Evolutionary conservation across 2,797 vertebrate species (phyloP).

Genomic region (Intellagama lesueurii): DNA sequence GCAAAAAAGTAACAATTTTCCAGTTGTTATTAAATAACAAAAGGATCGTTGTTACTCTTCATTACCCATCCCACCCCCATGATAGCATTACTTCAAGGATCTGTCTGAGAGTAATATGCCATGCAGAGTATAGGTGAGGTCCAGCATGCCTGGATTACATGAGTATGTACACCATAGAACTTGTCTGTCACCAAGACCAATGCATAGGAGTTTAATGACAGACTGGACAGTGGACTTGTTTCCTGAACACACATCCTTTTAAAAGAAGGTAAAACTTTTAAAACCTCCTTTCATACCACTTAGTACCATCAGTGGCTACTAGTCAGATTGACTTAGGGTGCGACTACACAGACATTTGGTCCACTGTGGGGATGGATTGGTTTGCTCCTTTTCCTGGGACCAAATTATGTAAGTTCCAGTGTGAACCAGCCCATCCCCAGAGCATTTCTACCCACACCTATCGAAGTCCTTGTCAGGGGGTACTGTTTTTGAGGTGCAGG

Average conservation of each 20-base stretch:
- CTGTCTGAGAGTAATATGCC: background rate
- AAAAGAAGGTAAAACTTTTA: background rate
- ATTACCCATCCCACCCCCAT: background rate
- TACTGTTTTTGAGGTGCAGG: too few relatives aligned
- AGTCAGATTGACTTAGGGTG: background rate
- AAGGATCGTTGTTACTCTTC: background rate
- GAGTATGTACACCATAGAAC: background rate
- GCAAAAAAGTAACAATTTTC: background rate
- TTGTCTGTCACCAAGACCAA: background rate
- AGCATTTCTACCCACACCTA: too few relatives aligned
- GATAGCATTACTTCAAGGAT: too few relatives aligned
- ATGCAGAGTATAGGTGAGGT: background rate
- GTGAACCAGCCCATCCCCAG: too few relatives aligned
- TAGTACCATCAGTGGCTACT: background rate
- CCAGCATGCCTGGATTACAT: background rate
- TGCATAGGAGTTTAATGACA: background rate
- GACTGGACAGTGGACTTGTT: background rate
- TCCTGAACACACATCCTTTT: background rate
- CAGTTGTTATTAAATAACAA: background rate
- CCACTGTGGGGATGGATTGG: too few relatives aligned
- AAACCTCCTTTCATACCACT: too few relatives aligned
- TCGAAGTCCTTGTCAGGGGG: too few relatives aligned
- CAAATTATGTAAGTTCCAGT: too few relatives aligned
- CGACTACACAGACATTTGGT: too few relatives aligned
- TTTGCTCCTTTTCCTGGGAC: too few relatives aligned